Percentiles rank a stretch among this genome's conserved stretches.
phyloP scores from a whole-genome alignment of 2,888 invertebrate genomes.

The Nebria salina region DNA sequence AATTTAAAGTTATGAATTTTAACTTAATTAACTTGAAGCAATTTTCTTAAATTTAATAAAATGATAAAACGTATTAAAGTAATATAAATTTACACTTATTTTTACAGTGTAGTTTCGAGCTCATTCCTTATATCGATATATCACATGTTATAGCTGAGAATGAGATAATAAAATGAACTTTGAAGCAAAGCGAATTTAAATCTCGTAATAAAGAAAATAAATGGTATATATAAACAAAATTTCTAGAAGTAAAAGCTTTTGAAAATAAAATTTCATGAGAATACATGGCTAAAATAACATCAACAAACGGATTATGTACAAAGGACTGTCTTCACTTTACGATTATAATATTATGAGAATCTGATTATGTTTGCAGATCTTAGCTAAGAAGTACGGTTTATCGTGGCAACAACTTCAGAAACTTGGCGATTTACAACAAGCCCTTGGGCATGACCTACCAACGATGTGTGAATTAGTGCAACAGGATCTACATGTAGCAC shows the following conservation, averaged over 20 bases:
- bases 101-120: no score
- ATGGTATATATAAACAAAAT: neutral
- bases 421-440: conserved; percentile 79
- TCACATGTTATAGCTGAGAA: no score
- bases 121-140: no score
- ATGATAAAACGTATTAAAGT: no score
- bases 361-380: conserved; percentile 63
- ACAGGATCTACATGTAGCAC: conserved; percentile 69
- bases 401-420: conserved; percentile 73
- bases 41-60: no score
- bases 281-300: neutral
- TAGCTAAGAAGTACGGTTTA: conserved; percentile 71
- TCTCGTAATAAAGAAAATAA: no score
- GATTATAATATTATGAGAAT: conserved; percentile 6
- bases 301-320: neutral
- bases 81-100: no score
- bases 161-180: no score
- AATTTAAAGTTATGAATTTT: no score
- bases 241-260: neutral
- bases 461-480: conserved; percentile 78
- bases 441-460: conserved; percentile 69
- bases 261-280: neutral
- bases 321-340: neutral
- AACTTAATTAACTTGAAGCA: no score
- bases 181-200: no score